Evolutionary conservation across 1,140 invertebrate species (phyloP), one percentile per base, ranked within the genome.

Genomic region (Chlorops oryzae): DNA sequence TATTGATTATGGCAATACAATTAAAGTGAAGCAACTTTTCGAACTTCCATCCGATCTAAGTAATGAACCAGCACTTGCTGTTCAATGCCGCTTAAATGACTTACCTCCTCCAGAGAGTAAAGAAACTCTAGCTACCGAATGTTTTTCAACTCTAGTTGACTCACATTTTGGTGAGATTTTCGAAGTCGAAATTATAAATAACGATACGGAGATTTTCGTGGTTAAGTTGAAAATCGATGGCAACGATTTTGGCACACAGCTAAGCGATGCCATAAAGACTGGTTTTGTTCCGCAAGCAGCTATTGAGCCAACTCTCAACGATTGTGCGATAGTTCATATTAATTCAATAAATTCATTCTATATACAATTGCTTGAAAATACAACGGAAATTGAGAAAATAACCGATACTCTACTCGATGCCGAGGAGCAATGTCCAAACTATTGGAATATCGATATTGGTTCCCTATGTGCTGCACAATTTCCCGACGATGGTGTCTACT

Each of bases 1-100:
- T 57, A 77, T 86, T 63, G 86, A 88, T 72, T 86, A 85, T 61
- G 85, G 85, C 18, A 85, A 85, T 65, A 79, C 78, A 0, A 77
- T 81, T 12, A 70, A 75, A 3, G 74, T 77, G 0, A 76, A 72
- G 13, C 74, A 80, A 57, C 59, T 87, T 23, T 72, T 77, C 32
- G 77, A 74, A 48, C 56, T 87, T 34, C 83, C 84, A 0, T 75
- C 80, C 39, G 77, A 82, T 35, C 59, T 87, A 3, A 70, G 76
- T 23, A 55, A 74, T 6, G 75, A 81, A 53, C 75, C 79, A 3
- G 67, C 78, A 2, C 56, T 86, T 10, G 80, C 84, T 0, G 72
- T 78, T 57, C 79, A 81, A 54, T 85, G 84, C 56, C 75, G 78
- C 34, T 61, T 86, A 4, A 56, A 40, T 22, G 50, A 55, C 3